Evolutionary conservation across 2,888 invertebrate genomes (phyloP), one percentile per base, ranked within the genome.

Genomic region (Hirtodrosophila alboralis): DNA sequence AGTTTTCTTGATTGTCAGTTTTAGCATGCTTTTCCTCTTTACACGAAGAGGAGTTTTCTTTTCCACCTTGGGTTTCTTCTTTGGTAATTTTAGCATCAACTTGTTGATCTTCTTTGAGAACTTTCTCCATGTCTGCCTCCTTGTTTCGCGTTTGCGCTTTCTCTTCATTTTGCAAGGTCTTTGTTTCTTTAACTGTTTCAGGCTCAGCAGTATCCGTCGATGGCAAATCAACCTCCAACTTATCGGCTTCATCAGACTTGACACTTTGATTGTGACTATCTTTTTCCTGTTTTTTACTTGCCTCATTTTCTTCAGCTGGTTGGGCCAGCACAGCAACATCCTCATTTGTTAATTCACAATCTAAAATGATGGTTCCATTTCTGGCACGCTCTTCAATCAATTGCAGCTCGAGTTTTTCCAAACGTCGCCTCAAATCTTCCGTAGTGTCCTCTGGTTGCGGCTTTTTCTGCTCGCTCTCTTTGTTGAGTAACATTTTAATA

Each of bases 401-500:
- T 31, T 86, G 78, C 36, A 79, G 71, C 38, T 90, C 90, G 7
- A 89, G 54, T 14, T 73, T 66, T 49, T 88, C 85, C 13, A 89
- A 67, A 1, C 90, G 84, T 0, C 62, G 76, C 3, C 73, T 78
- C 3, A 88, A 56, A 26, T 86, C 86, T 8, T 84, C 79, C 0
- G 87, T 79, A 3, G 66, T 68, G 3, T 54, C 13, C 3, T 71
- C 61, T 1, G 40, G n/a, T 8, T 44, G 48, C 0, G 59, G 44
- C 21, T 68, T 76, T 27, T 61, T 70, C 6, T 37, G 62, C 4
- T 81, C 84, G 2, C 45, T 66, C 1, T 80, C 78, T 38, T 86
- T 87, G 51, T 85, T 87, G 9, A 89, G 57, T 37, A 79, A 45
- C 88, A 88, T 89, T 72, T 88, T 88, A n/a, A 88, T 88, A 45